Evolutionary conservation across 1,140 invertebrate species (phyloP).

Genomic region (Drosophila nebulosa): DNA sequence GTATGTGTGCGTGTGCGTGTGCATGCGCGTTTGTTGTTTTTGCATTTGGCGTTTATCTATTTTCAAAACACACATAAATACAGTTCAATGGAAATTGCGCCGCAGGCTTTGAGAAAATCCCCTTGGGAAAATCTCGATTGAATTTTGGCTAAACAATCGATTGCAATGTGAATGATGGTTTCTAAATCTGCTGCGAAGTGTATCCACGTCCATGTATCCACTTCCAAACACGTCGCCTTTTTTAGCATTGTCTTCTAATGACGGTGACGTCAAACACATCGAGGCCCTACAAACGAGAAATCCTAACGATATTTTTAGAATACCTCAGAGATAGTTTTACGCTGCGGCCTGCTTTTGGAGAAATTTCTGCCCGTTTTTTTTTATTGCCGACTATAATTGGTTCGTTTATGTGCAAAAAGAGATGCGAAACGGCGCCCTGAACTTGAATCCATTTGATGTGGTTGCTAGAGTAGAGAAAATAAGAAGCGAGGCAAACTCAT

Average conservation of each 20-base stretch:
- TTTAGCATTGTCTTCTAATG: conserved; percentile 16
- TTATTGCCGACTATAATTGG: conserved; percentile 76
- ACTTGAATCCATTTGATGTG: conserved; percentile 59
- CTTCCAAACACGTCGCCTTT: neutral
- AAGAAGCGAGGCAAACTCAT: neutral
- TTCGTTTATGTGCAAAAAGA: conserved; percentile 46
- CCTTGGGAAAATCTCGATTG: conserved; percentile 4
- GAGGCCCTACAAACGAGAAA: conserved; percentile 43
- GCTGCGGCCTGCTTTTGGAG: conserved; percentile 34
- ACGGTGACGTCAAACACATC: conserved; percentile 52
- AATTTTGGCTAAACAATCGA: conserved; percentile 43
- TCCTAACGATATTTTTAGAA: conserved; percentile 4
- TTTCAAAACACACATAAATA: conserved; percentile 46
- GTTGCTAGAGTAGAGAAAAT: conserved; percentile 11
- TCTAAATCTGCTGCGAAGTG: conserved; percentile 18
- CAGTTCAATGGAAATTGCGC: conserved; percentile 61
- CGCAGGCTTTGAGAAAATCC: conserved; percentile 34
- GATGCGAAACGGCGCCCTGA: conserved; percentile 34
- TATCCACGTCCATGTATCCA: conserved; percentile 20
- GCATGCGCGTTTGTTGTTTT: neutral
- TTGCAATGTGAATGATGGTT: conserved; percentile 24
- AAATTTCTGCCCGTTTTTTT: conserved; percentile 48
- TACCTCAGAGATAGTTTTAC: conserved; percentile 47
- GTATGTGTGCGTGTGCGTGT: too few species aligned
- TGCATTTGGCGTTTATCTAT: conserved; percentile 46